Evolutionary conservation across 2,113 vertebrate species (phyloP).

Genomic region (Microcebus jonahi): DNA sequence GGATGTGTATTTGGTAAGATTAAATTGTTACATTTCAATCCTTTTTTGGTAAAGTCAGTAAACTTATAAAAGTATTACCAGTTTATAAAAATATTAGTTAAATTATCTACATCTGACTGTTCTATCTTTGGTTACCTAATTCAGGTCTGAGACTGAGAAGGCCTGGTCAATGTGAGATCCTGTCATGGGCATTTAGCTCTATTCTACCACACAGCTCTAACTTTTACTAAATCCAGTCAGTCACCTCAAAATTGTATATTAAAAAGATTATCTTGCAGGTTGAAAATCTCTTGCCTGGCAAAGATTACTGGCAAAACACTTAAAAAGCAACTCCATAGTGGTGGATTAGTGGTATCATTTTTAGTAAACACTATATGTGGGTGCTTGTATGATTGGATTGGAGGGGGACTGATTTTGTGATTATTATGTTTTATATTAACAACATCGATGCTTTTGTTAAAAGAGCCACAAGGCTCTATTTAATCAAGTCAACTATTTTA

Average conservation of each 20-base stretch:
- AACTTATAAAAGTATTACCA: neutral
- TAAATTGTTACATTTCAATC: neutral
- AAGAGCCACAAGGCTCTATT: neutral
- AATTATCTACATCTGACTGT: neutral
- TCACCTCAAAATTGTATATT: neutral
- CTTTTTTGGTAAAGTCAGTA: neutral
- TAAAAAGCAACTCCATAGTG: neutral
- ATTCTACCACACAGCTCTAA: neutral
- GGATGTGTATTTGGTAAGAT: neutral
- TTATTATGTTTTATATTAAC: neutral
- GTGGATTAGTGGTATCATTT: neutral
- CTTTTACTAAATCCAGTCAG: neutral
- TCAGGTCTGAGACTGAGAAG: neutral
- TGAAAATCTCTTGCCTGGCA: neutral
- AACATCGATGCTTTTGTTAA: neutral
- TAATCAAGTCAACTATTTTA: neutral
- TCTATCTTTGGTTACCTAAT: neutral
- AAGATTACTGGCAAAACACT: neutral
- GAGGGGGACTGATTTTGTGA: neutral
- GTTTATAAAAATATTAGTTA: neutral
- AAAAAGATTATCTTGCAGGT: neutral
- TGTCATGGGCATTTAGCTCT: neutral
- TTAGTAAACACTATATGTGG: neutral
- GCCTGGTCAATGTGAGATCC: neutral
- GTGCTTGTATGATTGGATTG: neutral